Evolutionary conservation across 2,797 vertebrate genomes (phyloP), one percentile per base, ranked within the genome.

Genomic region (Cottoperca gobio): DNA sequence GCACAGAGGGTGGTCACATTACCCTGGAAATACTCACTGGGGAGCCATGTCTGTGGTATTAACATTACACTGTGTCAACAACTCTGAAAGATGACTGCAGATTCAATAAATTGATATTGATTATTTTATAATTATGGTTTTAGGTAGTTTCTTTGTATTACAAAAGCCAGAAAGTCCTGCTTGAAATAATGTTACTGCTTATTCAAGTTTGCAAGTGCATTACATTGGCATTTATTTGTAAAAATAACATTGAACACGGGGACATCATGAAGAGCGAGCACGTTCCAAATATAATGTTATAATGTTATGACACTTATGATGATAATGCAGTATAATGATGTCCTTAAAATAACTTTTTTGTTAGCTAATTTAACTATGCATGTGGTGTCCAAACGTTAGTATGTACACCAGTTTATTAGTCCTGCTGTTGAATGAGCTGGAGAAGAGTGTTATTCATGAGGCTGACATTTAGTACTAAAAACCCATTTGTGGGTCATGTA

Each of bases 11-110:
- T 54, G 77, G 71, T 76, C 55, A 72, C 59, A 80, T 17, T 24
- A 39, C 9, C 70, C 48, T 63, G 49, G 31, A 5, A 63, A 58
- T 45, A 76, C 23, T 59, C 45, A 50, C 53, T 13, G 54, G 48
- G 42, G 33, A 75, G 73, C 42, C 33, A 50, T 86, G 71, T 73
- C 59, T 76, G 77, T 64, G 48, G 8, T 19, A 62, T 67, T 71
- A 62, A 57, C 42, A 45, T 64, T n/a, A 69, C 64, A 62, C 35
- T 52, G 48, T 21, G 54, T 46, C 43, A 70, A 61, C 28, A 61
- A 66, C 12, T 39, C 13, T 46, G n/a, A 13, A 57, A 58, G 4
- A n/a, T n/a, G n/a, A 42, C 12, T 40, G 4, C 14, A 52, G 21
- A 77, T 59, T 8, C 12, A 60, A 55, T 21, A 2, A 65, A 1